These are phyloP conservation scores for Drosophila parvula DNA, from an alignment of 1,140 invertebrate species.

Conservation along the genomic window DNA sequence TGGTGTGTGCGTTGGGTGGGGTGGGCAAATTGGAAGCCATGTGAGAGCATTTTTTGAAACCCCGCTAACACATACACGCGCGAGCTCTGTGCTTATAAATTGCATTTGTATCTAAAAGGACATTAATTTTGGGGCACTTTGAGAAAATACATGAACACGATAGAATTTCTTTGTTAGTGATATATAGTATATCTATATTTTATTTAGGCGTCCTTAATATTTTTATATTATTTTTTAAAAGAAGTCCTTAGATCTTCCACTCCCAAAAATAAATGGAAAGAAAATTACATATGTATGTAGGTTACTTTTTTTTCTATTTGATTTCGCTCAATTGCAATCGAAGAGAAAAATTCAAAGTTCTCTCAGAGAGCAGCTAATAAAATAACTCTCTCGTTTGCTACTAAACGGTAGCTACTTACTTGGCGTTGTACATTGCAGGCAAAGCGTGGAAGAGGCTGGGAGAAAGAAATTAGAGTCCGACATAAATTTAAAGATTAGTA, in stretches of 20 bases:
- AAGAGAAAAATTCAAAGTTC: too few relatives aligned
- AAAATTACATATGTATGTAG: too few relatives aligned
- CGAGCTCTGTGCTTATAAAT: constrained; percentile 60
- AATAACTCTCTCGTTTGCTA: too few relatives aligned
- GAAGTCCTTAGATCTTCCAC: too few relatives aligned
- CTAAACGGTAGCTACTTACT: not conserved
- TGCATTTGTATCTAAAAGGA: constrained; percentile 78
- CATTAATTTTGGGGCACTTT: constrained; percentile 61
- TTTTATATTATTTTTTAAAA: too few relatives aligned
- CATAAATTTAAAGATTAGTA: too few relatives aligned
- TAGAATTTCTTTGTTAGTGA: too few relatives aligned
- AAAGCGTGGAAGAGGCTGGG: not conserved
- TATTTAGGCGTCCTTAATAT: not conserved
- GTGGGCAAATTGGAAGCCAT: constrained; percentile 42
- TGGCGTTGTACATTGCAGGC: not conserved
- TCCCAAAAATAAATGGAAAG: too few relatives aligned
- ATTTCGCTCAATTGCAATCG: too few relatives aligned
- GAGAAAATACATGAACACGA: not conserved
- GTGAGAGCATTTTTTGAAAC: constrained; percentile 67
- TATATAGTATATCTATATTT: not conserved
- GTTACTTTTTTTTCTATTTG: too few relatives aligned
- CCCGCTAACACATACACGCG: constrained; percentile 16
- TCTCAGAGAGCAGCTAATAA: too few relatives aligned
- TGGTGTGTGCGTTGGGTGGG: not conserved
- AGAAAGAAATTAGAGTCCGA: too few relatives aligned